Base-by-base conservation (phyloP, 2,113 vertebrate species). In the Ophiodon elongatus region DNA sequence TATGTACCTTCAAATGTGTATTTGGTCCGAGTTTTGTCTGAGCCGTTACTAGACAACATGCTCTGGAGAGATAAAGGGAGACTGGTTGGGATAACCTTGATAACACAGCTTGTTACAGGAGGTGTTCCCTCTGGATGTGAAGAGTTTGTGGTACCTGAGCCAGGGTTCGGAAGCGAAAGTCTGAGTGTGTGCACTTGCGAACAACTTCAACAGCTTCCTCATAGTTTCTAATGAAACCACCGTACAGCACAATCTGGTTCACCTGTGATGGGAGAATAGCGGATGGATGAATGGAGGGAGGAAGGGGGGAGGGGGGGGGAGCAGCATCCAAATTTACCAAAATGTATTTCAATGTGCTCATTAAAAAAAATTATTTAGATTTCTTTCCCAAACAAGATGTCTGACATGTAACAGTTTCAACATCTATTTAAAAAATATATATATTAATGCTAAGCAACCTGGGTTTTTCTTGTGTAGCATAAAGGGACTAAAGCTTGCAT, bases 191-290 rank as follows among this genome's bases (percentile, higher is more conserved):
- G 86, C 95, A 93, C 69, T 91, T 93, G 47, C 85, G 89, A 25
- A 96, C 94, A 1, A 95, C 91, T 47, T 93, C 80, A 17, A 95
- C 80, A 0, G 95, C 95, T 4, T 91, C 88, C 65, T 94, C 89
- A 0, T 96, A 96, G 88, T 96, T 96, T 76, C 89, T 89, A 23
- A 96, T 95, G 75, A 95, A 96, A 47, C 94, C 95, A 0, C 95
- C 87, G 2, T 96, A 96, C 35, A 95, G 76, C 27, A 94, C 85
- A 10, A 96, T 83, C 76, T 96, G 94, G 85, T 91, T 96, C 17
- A 96, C 93, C 95, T 96, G 84, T 25, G 17, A 17, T 23, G 56
- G 21, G 4, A n/a, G 45, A 8, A 72, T 1, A 25, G 41, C 14
- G 0, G 14, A n/a, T 7, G 11, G 41, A 25, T 29, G n/a, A 4